A percentile compares a stretch with the other conserved stretches of the same genome.
phyloP scores from a whole-genome alignment of 1,140 invertebrate genomes.

The Drosophila sp. region DNA sequence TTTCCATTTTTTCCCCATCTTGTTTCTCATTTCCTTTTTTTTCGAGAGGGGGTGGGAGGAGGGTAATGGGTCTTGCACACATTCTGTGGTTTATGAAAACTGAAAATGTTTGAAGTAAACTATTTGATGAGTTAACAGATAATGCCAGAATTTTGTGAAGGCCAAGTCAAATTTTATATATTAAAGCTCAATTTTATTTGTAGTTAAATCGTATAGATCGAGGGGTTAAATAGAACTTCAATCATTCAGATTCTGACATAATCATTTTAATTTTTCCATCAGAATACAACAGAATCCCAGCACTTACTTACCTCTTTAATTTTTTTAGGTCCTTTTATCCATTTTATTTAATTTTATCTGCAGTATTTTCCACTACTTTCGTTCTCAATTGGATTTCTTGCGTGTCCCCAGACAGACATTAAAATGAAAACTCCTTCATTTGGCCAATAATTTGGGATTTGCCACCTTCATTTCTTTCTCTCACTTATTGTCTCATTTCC shows the following conservation, averaged over 20 bases:
- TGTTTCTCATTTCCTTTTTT: background rate
- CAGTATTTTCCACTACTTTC: background rate
- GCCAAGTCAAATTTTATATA: too few species aligned
- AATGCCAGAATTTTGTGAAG: background rate
- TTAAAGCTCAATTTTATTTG: background rate
- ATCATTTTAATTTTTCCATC: too few species aligned
- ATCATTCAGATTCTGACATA: too few species aligned
- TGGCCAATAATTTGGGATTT: slow-evolving; percentile 13
- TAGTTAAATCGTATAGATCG: too few species aligned
- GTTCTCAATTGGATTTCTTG: background rate
- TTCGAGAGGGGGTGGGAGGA: background rate
- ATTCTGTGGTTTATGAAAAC: background rate
- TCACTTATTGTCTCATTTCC: slow-evolving; percentile 20
- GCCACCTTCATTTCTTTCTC: slow-evolving; percentile 10
- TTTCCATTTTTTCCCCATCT: slow-evolving; percentile 1
- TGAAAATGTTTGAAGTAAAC: slow-evolving; percentile 11
- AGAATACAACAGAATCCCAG: too few species aligned
- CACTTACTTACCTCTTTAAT: too few species aligned
- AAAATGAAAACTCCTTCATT: background rate
- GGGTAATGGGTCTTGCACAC: background rate
- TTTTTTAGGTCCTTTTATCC: background rate
- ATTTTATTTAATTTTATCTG: background rate
- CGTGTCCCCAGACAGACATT: slow-evolving; percentile 6
- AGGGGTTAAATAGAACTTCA: too few species aligned
- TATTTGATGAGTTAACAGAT: slow-evolving; percentile 5